Base-by-base conservation (phyloP, 2,888 invertebrate genomes). In the Timandra comae region DNA sequence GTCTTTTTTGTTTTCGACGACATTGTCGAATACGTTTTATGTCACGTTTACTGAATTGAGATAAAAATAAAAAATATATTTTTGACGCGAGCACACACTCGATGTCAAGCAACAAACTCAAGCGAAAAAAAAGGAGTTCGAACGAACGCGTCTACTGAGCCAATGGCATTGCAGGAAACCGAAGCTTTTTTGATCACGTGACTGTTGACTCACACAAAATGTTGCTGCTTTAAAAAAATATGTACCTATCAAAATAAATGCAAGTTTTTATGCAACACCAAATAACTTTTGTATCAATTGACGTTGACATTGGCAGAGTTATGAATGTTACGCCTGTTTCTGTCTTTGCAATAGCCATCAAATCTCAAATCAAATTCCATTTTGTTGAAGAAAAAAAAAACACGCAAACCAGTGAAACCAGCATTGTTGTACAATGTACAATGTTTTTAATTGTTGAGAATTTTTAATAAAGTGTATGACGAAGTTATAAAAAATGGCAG, bases 1-100 rank as follows among this genome's bases (percentile, higher is more conserved):
- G 84, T 85, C 63, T 89, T 89, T 80, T 89, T 89, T 30, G 87
- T 78, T 71, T 85, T 86, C 27, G 86, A 75, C 46, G 86, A 85
- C 86, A 86, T 86, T 55, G 50, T 76, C 39, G 46, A 52, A 46
- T 50, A 55, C 43, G 65, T 67, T 70, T 74, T 78, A 59, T 58
- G 72, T 79, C 77, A 80, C 74, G 58, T 64, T 60, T 66, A 61
- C 52, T 45, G 56, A 60, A 55, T 57, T 45, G 47, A 49, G 16
- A 66, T 63, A 61, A 67, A 61, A 67, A 59, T 51, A 54, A 50
- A 49, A 31, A 50, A n/a, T n/a, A n/a, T 20, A 45, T 41, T 34
- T 19, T 56, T 43, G 50, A 63, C 71, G 52, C 63, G 58, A 63
- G 62, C 56, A 56, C 53, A 56, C 61, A 60, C 56, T 53, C 47